These are phyloP conservation scores for Anabacerthia variegaticeps DNA, from an alignment of 2,797 vertebrate species.

Conservation along the genomic window DNA sequence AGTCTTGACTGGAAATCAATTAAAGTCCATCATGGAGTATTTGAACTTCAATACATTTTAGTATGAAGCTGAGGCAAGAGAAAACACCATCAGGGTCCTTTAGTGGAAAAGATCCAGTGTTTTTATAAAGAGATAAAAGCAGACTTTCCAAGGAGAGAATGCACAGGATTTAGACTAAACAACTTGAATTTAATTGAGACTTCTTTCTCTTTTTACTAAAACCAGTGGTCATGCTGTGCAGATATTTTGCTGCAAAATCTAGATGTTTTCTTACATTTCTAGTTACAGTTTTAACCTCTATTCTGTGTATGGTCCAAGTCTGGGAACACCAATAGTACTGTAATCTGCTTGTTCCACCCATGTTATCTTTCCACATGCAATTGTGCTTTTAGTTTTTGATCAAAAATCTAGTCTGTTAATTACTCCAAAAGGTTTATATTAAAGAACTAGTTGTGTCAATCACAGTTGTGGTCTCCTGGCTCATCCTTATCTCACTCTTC, in stretches of 20 bases:
- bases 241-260: neutral
- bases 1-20: constrained; percentile 46
- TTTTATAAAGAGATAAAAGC: neutral
- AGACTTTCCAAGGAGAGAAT: neutral
- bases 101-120: neutral
- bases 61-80: neutral
- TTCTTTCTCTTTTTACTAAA: neutral
- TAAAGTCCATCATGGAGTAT: neutral
- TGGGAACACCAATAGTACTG: neutral
- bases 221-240: neutral
- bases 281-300: neutral
- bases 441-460: neutral
- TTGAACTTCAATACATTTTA: constrained; percentile 13
- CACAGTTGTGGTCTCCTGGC: neutral
- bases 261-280: neutral
- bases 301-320: neutral
- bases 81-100: neutral
- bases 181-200: neutral
- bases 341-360: neutral
- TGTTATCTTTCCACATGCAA: neutral
- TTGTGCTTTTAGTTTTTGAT: neutral
- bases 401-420: neutral
- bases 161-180: constrained; percentile 7
- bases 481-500: neutral
- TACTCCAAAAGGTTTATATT: neutral